Evolutionary conservation across 2,888 invertebrate genomes (phyloP), one percentile per base, ranked within the genome.

Genomic region (Pilophorus perplexus): DNA sequence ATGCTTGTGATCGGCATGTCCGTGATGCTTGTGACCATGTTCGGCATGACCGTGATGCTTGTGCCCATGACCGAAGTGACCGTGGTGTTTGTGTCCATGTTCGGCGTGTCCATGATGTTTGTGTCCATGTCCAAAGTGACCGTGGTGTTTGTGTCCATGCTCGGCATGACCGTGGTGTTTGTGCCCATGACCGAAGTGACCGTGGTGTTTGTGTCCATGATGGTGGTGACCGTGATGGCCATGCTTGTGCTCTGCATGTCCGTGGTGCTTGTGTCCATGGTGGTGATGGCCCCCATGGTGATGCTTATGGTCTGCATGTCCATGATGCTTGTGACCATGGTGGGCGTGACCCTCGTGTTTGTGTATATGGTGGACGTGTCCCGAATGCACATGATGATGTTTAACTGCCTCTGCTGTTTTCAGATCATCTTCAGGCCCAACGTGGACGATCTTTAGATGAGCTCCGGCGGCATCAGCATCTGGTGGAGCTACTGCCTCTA

Each of bases 221-320:
- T 70, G 72, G 38, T 68, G 69, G 22, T 72, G 71, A 6, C 73
- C 73, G 8, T 69, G 68, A 55, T 73, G 73, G 18, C 73, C 69
- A 44, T 74, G 74, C 5, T 67, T 70, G 66, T 74, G 74, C 16
- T 73, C 73, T 16, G 71, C 71, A 42, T 71, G 71, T 4, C 74
- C 74, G 46, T 71, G 71, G 66, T 74, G 74, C 38, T 73, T 72
- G 67, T 74, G 74, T 3, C 70, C 71, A 38, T 73, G 72, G 6
- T 69, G 71, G 5, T 69, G 69, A 48, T 72, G 71, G 18, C 72
- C 72, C 37, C 68, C 67, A 59, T 72, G 72, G 42, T 72, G 69
- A 33, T 72, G 72, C 22, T 71, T 71, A 57, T 72, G 72, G 10
- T 68, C 72, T 33, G 42, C 42, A 25, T 59, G 59, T 0, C 72